Percentiles rank a stretch among this genome's conserved stretches.
Evolutionary conservation across 30 jellyfish, hydroid and myxozoan genomes (phyloP).

Genomic region (Hydractinia symbiolongicarpus): DNA sequence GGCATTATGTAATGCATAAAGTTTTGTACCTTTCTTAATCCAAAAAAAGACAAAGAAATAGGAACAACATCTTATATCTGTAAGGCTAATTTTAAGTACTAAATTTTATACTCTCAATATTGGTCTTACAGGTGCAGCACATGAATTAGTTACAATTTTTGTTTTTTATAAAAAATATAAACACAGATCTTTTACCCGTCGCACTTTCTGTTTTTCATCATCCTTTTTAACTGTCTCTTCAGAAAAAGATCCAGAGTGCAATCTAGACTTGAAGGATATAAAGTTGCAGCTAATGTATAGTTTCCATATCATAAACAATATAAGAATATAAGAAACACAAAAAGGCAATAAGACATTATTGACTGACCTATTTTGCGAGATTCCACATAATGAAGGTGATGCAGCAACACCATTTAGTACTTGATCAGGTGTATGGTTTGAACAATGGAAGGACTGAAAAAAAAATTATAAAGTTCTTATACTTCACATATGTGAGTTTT

Average conservation of each 20-base stretch:
- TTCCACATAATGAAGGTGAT: constrained; percentile 81
- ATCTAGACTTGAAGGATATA: background rate
- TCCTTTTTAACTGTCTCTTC: background rate
- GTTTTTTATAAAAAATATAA: background rate
- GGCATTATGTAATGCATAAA: background rate
- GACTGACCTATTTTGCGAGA: constrained; percentile 49
- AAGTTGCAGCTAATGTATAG: background rate
- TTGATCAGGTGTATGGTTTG: constrained; percentile 78
- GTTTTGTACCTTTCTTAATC: background rate
- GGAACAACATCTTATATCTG: too few relatives aligned
- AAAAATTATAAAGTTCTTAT: background rate
- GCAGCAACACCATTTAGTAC: constrained; percentile 81
- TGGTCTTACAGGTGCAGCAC: background rate
- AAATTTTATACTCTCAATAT: too few relatives aligned
- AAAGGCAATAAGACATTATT: background rate
- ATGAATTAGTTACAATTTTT: background rate
- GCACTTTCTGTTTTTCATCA: constrained; percentile 7
- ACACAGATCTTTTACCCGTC: background rate
- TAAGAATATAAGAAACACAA: background rate
- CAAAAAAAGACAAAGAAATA: too few relatives aligned
- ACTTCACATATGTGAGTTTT: background rate
- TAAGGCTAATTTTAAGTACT: background rate
- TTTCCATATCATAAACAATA: background rate
- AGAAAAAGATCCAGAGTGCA: background rate
- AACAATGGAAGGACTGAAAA: constrained; percentile 64